Evolutionary conservation across 92 coral and sea anemone genomes (phyloP).

Genomic region (Scolanthus callimorphus): DNA sequence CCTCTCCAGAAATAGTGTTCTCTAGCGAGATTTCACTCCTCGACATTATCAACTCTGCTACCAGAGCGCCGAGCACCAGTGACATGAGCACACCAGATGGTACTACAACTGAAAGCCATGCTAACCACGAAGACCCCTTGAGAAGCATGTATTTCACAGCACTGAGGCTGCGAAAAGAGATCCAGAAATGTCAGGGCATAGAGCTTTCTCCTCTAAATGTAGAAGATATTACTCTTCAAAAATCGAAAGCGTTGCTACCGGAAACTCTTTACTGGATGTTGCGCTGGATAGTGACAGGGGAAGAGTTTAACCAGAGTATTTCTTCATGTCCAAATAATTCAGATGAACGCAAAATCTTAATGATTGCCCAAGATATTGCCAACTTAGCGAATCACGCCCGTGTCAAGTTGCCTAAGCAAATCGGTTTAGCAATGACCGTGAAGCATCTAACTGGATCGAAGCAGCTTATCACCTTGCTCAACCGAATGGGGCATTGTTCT

Average conservation of each 20-base stretch:
- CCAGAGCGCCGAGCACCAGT: no score
- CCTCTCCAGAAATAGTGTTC: no score
- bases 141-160: no score
- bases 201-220: no score
- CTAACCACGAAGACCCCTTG: no score
- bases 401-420: not conserved
- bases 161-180: no score
- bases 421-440: slow-evolving; percentile 5
- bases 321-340: slow-evolving; percentile 2
- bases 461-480: not conserved
- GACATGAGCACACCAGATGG: no score
- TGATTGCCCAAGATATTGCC: slow-evolving; percentile 12
- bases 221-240: no score
- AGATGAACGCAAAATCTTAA: slow-evolving; percentile 15
- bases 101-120: no score
- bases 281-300: not conserved
- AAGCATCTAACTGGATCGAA: slow-evolving; percentile 11
- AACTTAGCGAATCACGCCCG: not conserved
- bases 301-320: not conserved
- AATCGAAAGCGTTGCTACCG: not conserved
- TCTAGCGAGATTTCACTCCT: no score
- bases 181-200: no score
- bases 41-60: no score
- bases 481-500: not conserved
- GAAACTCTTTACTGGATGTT: not conserved